Conservation (phyloP, 2,797 vertebrate species). For the Dermochelys coriacea region DNA sequence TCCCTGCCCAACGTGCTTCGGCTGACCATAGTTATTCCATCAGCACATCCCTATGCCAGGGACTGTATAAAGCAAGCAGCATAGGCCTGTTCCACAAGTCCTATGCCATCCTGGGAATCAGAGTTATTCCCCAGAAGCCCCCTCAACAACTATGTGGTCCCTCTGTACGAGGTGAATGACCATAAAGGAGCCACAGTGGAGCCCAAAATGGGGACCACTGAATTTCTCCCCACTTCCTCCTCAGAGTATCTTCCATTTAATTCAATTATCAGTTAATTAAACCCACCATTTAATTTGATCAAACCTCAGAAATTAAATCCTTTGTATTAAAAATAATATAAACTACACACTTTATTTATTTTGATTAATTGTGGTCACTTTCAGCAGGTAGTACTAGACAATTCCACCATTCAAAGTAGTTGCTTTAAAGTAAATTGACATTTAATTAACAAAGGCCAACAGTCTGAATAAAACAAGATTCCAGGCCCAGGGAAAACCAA, state of each 20-base stretch:
- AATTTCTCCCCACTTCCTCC: neutral
- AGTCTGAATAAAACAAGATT: neutral
- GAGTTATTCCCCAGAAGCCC: neutral
- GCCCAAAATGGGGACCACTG: rapidly evolving
- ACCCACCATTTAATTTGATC: neutral
- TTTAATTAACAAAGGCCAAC: neutral
- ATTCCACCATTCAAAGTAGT: neutral
- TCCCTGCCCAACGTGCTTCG: neutral
- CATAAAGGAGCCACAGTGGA: neutral
- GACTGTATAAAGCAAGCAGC: neutral
- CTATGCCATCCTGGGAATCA: neutral
- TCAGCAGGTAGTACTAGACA: neutral
- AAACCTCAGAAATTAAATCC: neutral
- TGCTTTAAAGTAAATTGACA: neutral
- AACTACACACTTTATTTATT: neutral
- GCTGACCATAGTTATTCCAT: neutral
- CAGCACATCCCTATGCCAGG: neutral
- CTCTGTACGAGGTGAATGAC: neutral
- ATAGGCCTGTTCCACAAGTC: neutral
- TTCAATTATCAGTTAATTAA: neutral
- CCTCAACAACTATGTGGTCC: neutral
- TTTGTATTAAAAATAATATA: neutral
- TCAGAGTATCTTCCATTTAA: neutral
- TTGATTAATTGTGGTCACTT: neutral
- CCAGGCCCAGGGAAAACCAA: neutral